Base-by-base conservation (phyloP, 1,140 invertebrate species). In the Cydia splendana region DNA sequence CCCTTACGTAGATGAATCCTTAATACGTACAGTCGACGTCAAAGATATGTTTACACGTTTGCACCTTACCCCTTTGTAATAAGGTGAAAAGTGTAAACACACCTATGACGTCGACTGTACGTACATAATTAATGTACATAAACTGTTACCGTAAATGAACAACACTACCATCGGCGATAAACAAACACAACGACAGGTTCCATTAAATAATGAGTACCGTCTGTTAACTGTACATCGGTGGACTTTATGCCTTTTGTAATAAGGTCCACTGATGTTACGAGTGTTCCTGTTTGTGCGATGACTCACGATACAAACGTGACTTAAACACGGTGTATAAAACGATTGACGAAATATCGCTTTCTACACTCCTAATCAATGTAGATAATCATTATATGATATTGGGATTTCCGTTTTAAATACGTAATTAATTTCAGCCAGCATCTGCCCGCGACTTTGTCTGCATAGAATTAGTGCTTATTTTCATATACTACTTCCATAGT, bases 271-370 rank as follows among this genome's bases (percentile, higher is more conserved):
- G 24, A 24, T 24, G 24, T 24, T 24, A 24, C 0, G 24, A 24
- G 24, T 24, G 24, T 24, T 2, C 1, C 24, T 24, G 24, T 24
- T 24, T 24, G 24, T 24, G 2, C 24, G n/a, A 24, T 62, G 18
- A 62, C 53, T 62, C 53, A 62, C 53, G 53, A 62, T 24, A 24
- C 6, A 10, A 62, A 62, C 53, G 18, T 62, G 53, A 18, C 18
- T 10, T 9, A 62, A 62, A 24, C 53, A 62, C 51, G 13, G 53
- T 10, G 53, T 62, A 20, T 20, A 62, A 9, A 62, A 62, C 18
- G 20, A 62, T 62, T 62, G n/a, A 10, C 24, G 51, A 53, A 53
- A 62, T 53, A 53, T 62, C 53, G 18, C 53, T 62, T 62, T 20
- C n/a, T 62, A n/a, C 18, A 62, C 18, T n/a, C n/a, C n/a, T 18